These are phyloP conservation scores for Chaetorhynchus papuensis DNA, from an alignment of 2,113 vertebrate genomes.

Conservation along the genomic window DNA sequence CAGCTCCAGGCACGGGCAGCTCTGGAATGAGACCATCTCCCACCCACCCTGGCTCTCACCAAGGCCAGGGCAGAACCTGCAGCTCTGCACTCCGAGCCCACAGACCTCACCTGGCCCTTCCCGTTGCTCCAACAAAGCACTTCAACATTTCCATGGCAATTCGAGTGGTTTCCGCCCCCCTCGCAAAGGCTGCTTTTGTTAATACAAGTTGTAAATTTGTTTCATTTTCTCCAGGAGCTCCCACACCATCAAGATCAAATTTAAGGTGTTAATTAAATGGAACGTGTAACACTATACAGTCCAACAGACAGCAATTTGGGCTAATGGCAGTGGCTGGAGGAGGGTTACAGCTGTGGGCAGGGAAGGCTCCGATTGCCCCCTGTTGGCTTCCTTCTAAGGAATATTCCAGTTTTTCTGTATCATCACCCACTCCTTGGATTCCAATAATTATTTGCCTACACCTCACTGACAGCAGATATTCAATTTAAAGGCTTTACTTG, in stretches of 20 bases:
- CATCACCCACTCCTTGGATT: not conserved
- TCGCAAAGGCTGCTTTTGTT: not conserved
- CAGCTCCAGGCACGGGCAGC: not conserved
- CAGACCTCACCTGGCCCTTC: not conserved
- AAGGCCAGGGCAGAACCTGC: not conserved
- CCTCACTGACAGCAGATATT: not conserved
- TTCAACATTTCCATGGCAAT: not conserved
- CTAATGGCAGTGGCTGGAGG: not conserved
- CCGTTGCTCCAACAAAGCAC: fast-evolving
- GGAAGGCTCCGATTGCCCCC: not conserved
- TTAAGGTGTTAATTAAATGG: constrained; percentile 38
- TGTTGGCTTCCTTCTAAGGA: not conserved
- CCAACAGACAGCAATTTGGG: not conserved
- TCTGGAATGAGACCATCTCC: not conserved
- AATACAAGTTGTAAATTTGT: constrained; percentile 1
- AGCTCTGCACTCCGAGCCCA: fast-evolving
- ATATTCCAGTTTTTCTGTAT: not conserved
- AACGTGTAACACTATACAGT: not conserved
- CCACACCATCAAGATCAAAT: constrained; percentile 12
- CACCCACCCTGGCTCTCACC: not conserved
- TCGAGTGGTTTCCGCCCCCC: not conserved
- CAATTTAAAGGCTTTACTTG: not conserved
- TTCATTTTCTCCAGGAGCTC: constrained; percentile 30
- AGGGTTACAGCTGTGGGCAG: not conserved
- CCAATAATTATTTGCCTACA: not conserved